A percentile compares a stretch with the other conserved stretches of the same genome.
phyloP scores from a whole-genome alignment of 2,888 invertebrate genomes.

The Drosophila parthenogenetica region DNA sequence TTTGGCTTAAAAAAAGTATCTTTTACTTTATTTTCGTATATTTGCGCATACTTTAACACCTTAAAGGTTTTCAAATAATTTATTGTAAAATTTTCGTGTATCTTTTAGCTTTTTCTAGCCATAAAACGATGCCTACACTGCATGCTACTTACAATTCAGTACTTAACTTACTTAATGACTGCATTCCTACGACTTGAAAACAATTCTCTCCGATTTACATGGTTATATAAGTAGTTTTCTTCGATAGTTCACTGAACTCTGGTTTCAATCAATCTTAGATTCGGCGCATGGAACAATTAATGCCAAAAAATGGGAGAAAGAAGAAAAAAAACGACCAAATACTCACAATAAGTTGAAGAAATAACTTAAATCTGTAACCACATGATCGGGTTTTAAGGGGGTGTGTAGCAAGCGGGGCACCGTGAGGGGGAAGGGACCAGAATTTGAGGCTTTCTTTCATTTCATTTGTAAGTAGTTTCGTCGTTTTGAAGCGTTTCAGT shows the following conservation, averaged over 20 bases:
- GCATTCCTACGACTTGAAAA: constrained; percentile 33
- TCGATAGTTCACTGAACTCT: constrained; percentile 68
- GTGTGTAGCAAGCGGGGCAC: not conserved
- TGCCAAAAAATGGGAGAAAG: constrained; percentile 59
- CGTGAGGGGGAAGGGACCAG: constrained; percentile 3
- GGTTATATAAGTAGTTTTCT: constrained; percentile 9
- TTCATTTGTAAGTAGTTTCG: constrained; percentile 63
- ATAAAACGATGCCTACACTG: too few species aligned
- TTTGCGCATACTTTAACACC: too few species aligned
- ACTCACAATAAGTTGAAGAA: constrained; percentile 28
- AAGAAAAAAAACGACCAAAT: constrained; percentile 26
- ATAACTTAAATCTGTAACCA: constrained; percentile 58
- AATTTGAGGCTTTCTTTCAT: constrained; percentile 71
- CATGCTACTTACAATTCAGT: not conserved
- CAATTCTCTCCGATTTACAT: constrained; percentile 69
- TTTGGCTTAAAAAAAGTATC: too few species aligned
- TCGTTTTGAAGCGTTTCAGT: constrained; percentile 72
- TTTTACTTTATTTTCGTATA: too few species aligned
- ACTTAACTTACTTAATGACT: constrained; percentile 38
- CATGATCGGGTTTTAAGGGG: constrained; percentile 31
- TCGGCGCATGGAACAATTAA: constrained; percentile 79
- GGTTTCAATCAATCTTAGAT: constrained; percentile 77
- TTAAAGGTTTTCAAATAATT: too few species aligned
- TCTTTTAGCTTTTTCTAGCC: too few species aligned
- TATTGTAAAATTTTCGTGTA: too few species aligned